Base-by-base conservation (phyloP, 2,888 invertebrate genomes). In the Magallana nippona region DNA sequence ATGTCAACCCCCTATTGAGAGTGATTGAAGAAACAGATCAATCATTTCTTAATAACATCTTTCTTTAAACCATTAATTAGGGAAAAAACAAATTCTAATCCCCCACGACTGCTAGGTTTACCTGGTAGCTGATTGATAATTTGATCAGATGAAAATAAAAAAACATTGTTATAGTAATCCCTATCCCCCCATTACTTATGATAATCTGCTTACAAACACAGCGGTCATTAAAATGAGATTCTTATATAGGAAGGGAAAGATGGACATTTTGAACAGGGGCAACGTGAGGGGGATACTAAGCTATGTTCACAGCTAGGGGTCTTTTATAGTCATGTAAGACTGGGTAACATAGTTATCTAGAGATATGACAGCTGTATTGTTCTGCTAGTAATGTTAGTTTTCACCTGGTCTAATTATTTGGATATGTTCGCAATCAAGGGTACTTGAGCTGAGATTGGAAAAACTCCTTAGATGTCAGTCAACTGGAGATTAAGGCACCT, bases 371-470 rank as follows among this genome's bases (percentile, higher is more conserved):
- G 22, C 71, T 71, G 13, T 71, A 15, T 71, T 13, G 71, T 11
- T 32, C 27, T 32, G 13, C 15, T 71, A 32, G 22, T 71, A 27
- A 15, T 71, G 22, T 71, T 11, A 10, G 15, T 71, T 32, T 71
- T 27, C 11, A 71, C 15, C 32, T 27, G 8, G 22, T 32, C 71
- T 27, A 27, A 27, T 71, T 71, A 71, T 27, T 27, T 71, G 71
- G 27, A 71, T 10, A 71, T 22, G 22, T 13, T 71, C 17, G 32
- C 71, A 71, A 71, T 71, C 71, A 71, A 71, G 71, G 22, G 71
- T 71, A 15, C 71, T 71, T 71, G 71, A 71, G 15, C 71, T 71
- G 27, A 27, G 19, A 13, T 71, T 71, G 71, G 17, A 71, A 71
- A 71, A 27, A 44, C 44, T 32, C n/a, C 2, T 71, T 32, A 27